These are phyloP conservation scores for Mythimna albipuncta DNA, from an alignment of 2,888 invertebrate genomes.

Conservation along the genomic window DNA sequence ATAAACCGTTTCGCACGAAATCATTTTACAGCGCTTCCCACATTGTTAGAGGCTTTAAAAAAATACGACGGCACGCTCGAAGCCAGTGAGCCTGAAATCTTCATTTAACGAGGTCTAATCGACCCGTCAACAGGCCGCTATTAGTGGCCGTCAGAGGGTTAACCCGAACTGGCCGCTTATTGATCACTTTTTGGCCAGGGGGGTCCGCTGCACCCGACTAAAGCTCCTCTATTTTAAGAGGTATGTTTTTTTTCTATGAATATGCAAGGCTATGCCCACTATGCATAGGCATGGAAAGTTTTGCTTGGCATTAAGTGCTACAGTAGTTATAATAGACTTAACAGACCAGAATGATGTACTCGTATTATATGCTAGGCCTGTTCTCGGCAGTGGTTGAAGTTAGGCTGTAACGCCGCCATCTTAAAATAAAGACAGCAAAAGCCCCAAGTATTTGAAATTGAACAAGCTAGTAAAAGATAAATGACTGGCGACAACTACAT, in stretches of 20 bases:
- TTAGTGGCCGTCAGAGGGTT: constrained; percentile 56
- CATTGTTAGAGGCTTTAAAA: constrained; percentile 35
- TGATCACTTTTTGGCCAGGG: constrained; percentile 42
- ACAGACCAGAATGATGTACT: background rate
- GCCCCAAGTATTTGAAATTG: background rate
- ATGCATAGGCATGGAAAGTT: background rate
- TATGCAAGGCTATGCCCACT: background rate
- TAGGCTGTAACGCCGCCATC: background rate
- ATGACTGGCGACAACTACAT: background rate
- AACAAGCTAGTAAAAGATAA: background rate
- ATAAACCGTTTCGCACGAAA: constrained; percentile 7
- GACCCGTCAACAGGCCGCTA: constrained; percentile 47
- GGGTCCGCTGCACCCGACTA: background rate
- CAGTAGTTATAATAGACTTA: no score
- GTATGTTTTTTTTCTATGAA: constrained; percentile 5
- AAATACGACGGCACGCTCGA: constrained; percentile 30
- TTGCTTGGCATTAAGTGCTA: background rate
- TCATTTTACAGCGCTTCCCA: constrained; percentile 18
- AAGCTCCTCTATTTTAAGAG: background rate
- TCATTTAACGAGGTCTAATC: constrained; percentile 61
- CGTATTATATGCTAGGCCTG: background rate
- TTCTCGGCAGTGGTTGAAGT: background rate
- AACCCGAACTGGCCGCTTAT: constrained; percentile 48
- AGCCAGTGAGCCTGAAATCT: constrained; percentile 56
- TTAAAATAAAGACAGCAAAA: background rate